phyloP scores from a whole-genome alignment of 1,140 invertebrate species.

The Probaryconus sp. region DNA sequence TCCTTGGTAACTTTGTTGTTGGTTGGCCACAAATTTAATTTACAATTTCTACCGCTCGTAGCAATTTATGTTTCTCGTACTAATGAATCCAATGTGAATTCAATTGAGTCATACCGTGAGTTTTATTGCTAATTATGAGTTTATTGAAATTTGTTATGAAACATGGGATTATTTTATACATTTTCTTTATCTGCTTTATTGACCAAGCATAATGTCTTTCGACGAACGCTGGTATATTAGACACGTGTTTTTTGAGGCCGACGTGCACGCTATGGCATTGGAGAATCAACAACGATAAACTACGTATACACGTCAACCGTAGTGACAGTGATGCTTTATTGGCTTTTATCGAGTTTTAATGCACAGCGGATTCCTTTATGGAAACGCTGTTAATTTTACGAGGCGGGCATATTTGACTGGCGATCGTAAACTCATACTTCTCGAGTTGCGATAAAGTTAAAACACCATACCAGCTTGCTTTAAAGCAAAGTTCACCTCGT shows the following conservation, averaged over 20 bases:
- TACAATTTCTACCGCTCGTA: too few species aligned
- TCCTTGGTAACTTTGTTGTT: too few species aligned
- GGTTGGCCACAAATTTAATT: too few species aligned
- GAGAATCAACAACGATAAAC: constrained; percentile 43
- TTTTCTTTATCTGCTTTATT: constrained; percentile 19
- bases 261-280: constrained; percentile 8
- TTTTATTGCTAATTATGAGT: constrained; percentile 18
- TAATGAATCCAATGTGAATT: constrained; percentile 3
- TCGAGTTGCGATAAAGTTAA: constrained; percentile 75
- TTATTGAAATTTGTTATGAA: constrained; percentile 1
- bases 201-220: constrained; percentile 5
- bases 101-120: constrained; percentile 26
- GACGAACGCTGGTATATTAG: constrained; percentile 16
- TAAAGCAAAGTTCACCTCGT: constrained; percentile 74
- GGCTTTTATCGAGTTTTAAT: constrained; percentile 76
- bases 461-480: constrained; percentile 67
- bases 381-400: constrained; percentile 77
- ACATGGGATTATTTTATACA: neutral
- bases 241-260: constrained; percentile 39
- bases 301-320: constrained; percentile 48
- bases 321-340: constrained; percentile 71
- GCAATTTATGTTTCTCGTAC: too few species aligned
- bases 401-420: constrained; percentile 75
- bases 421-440: constrained; percentile 76
- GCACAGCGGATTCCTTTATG: constrained; percentile 72